A percentile compares a stretch with the other conserved stretches of the same genome.
Evolutionary conservation across 2,888 invertebrate species (phyloP).

Genomic region (Euplexia lucipara): DNA sequence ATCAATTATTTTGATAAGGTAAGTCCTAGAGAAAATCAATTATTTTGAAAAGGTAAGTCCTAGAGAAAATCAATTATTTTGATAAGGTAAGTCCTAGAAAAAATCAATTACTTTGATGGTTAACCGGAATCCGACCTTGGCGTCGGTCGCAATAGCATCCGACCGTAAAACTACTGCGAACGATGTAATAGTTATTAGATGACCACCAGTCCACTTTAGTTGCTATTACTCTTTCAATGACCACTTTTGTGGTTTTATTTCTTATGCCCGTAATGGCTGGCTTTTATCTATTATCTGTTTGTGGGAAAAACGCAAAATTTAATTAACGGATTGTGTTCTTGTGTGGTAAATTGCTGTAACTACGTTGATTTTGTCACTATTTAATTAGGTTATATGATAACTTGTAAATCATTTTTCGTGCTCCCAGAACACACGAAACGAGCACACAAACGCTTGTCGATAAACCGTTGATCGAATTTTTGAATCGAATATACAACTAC

Average conservation of each 20-base stretch:
- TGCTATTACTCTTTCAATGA: constrained; percentile 40
- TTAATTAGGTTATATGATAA: neutral
- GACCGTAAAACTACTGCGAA: constrained; percentile 62
- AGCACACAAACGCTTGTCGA: too few species aligned
- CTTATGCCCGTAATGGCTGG: constrained; percentile 28
- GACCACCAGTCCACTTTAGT: constrained; percentile 51
- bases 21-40: constrained; percentile 56
- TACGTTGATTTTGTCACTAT: constrained; percentile 7
- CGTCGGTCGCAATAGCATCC: constrained; percentile 49
- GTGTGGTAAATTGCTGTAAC: neutral
- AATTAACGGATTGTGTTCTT: constrained; percentile 32
- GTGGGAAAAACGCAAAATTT: constrained; percentile 46
- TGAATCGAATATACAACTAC: too few species aligned
- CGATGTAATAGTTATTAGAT: constrained; percentile 62
- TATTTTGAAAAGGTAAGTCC: constrained; percentile 41
- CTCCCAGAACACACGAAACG: too few species aligned
- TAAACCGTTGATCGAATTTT: too few species aligned
- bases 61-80: constrained; percentile 55
- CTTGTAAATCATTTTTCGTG: neutral
- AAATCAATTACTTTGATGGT: constrained; percentile 53
- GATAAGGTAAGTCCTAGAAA: constrained; percentile 32
- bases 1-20: too few species aligned
- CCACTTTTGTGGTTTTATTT: constrained; percentile 56
- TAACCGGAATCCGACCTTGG: constrained; percentile 58
- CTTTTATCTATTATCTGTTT: constrained; percentile 36